phyloP scores from a whole-genome alignment of 1,140 invertebrate species.

The Drosophila nannoptera region DNA sequence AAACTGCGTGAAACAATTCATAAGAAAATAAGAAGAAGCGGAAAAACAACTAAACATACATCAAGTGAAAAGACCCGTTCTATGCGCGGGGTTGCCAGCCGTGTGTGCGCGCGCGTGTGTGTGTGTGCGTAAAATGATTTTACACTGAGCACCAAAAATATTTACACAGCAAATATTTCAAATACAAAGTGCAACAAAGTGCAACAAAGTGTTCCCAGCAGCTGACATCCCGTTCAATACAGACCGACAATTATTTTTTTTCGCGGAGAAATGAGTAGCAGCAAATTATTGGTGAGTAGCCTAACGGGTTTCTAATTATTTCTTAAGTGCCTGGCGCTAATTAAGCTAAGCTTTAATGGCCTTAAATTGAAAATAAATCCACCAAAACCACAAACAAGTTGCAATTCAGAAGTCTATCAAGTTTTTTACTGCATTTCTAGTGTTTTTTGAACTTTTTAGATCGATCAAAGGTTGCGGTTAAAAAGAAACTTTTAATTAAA shows the following conservation, averaged over 20 bases:
- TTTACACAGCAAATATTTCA: constrained; percentile 34
- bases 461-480: too few relatives aligned
- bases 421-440: too few relatives aligned
- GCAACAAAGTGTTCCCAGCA: constrained; percentile 8
- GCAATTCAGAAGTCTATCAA: constrained; percentile 3
- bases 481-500: background rate
- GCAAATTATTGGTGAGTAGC: constrained; percentile 69
- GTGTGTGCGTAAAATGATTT: constrained; percentile 53
- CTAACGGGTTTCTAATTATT: background rate
- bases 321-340: constrained; percentile 1
- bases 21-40: too few relatives aligned
- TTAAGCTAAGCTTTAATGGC: constrained; percentile 13
- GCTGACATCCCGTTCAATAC: constrained; percentile 27
- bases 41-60: constrained; percentile 17
- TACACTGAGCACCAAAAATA: constrained; percentile 53
- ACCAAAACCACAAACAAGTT: constrained; percentile 39
- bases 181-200: background rate
- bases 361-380: constrained; percentile 11
- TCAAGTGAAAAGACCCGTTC: constrained; percentile 25
- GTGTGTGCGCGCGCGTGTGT: constrained; percentile 5
- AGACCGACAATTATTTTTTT: constrained; percentile 49
- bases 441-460: too few relatives aligned
- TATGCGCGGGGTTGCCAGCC: constrained; percentile 16
- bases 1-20: constrained; percentile 45
- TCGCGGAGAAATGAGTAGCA: constrained; percentile 77